phyloP scores from a whole-genome alignment of 2,113 vertebrate species.

The Euleptes europaea region DNA sequence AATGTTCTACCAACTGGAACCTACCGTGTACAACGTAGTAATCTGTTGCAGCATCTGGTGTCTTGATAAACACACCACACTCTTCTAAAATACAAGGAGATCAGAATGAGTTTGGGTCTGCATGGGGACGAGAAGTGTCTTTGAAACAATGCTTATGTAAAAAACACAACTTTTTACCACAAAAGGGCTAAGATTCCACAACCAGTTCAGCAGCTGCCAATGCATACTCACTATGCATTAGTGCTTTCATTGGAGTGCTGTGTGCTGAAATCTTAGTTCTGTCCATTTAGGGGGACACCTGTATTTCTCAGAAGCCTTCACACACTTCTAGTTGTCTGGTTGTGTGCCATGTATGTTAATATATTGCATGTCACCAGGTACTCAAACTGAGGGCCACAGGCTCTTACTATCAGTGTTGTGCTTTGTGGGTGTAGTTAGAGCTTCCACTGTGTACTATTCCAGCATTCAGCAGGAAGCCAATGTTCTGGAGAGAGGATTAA shows the following conservation, averaged over 20 bases:
- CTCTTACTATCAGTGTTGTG: not conserved
- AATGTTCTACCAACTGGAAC: constrained; percentile 30
- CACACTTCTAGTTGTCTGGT: not conserved
- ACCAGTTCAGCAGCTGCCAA: not conserved
- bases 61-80: constrained; percentile 87
- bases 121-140: not conserved
- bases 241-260: no score
- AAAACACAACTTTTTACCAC: not conserved
- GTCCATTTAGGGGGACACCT: not conserved
- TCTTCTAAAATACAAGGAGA: constrained; percentile 82
- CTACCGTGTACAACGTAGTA: constrained; percentile 64
- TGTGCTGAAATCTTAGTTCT: not conserved
- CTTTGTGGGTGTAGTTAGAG: not conserved
- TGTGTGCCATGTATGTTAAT: not conserved
- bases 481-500: not conserved
- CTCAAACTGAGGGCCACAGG: not conserved
- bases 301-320: not conserved
- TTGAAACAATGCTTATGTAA: not conserved
- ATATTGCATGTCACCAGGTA: not conserved
- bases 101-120: constrained; percentile 34
- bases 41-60: constrained; percentile 72
- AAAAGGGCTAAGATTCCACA: not conserved
- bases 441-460: not conserved
- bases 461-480: not conserved
- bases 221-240: not conserved